Evolutionary conservation across 1,140 invertebrate species (phyloP), one percentile per base, ranked within the genome.

Genomic region (Oppia nitens): DNA sequence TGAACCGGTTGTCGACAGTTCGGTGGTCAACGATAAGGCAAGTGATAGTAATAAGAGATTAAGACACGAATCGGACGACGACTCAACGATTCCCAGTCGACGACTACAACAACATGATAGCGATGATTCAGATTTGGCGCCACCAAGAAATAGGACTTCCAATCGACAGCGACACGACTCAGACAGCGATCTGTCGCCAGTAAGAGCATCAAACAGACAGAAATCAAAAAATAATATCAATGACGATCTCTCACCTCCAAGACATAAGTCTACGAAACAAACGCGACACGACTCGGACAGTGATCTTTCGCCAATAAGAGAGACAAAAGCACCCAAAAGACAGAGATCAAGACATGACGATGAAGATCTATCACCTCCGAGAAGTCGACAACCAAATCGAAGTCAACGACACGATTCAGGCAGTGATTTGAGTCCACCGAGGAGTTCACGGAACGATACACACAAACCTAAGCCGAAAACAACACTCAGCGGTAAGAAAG

Each of bases 151-250:
- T n/a, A 17, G 17, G 17, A 9, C 32, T 9, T 6, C 17, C 6
- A 40, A 40, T 9, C 6, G 17, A 17, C 17, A 9, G 17, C 6
- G 32, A 40, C 32, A 40, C 17, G 32, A 40, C 17, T 40, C 32
- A 9, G 32, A 40, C 32, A 40, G 32, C 17, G 32, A 40, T 40
- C 17, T 40, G 32, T 40, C 32, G 6, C 32, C 32, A 40, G 32
- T 40, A 9, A 6, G 32, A 40, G 58, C 63, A 25, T 57, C 62
- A 55, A 29, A 28, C 17, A 63, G 53, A 25, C 49, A 55, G 52
- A 47, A 4, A 56, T 20, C 48, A 51, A 61, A 80, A 80, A 69
- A 74, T 77, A 69, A 64, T 2, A 32, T 56, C 47, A 59, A 56
- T 54, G 25, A 58, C 47, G 61, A 47, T 29, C 60, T 52, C 20